A percentile compares a stretch with the other conserved stretches of the same genome.
Conservation (phyloP, 2,888 invertebrate species). For the Andrena praecox region DNA sequence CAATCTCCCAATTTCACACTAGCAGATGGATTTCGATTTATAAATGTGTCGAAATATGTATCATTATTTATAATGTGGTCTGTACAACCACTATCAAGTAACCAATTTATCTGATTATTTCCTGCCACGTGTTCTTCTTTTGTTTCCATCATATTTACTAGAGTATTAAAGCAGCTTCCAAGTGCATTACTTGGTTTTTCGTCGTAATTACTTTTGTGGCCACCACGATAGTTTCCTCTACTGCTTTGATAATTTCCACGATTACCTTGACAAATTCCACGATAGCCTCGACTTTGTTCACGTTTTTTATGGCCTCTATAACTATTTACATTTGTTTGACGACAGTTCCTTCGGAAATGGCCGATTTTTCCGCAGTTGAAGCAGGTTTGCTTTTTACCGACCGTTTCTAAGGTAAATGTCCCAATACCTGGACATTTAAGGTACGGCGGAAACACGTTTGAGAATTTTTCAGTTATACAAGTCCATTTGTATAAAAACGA, state of each 20-base stretch:
- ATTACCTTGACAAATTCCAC: neutral
- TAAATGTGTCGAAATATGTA: too few species aligned
- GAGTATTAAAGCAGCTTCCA: slow-evolving; percentile 1
- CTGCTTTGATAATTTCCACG: neutral
- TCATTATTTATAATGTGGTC: too few species aligned
- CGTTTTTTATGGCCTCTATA: neutral
- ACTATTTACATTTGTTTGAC: neutral
- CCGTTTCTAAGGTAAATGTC: too few species aligned
- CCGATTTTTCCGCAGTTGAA: slow-evolving; percentile 2
- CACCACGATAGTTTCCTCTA: slow-evolving; percentile 4
- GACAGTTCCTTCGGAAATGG: neutral
- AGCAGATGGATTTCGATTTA: too few species aligned
- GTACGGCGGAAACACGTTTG: too few species aligned
- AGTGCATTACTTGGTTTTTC: neutral
- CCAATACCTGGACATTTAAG: too few species aligned
- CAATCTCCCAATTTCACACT: too few species aligned
- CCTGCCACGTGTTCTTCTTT: neutral
- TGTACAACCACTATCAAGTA: too few species aligned
- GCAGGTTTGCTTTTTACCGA: neutral
- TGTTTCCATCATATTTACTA: neutral
- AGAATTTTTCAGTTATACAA: too few species aligned
- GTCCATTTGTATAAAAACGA: too few species aligned
- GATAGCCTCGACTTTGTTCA: neutral
- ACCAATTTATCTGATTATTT: neutral
- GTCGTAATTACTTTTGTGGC: neutral